These are phyloP conservation scores for Phrynosoma blainvillii DNA, from an alignment of 2,113 vertebrate genomes.

Conservation along the genomic window DNA sequence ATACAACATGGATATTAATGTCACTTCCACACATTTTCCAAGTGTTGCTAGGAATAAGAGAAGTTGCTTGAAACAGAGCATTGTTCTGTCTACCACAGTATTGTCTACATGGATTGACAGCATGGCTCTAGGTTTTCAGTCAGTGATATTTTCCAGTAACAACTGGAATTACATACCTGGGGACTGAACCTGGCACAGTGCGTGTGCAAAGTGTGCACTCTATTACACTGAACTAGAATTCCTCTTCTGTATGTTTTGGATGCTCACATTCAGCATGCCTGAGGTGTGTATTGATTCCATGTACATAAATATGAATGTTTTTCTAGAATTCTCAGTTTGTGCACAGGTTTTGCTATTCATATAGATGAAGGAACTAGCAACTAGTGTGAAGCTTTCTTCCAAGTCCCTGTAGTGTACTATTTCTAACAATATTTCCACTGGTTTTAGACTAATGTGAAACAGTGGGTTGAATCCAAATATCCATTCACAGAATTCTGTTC, in stretches of 20 bases:
- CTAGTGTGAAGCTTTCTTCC: background rate
- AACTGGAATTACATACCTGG: no score
- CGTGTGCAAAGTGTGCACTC: no score
- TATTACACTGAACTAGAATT: no score
- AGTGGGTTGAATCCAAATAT: background rate
- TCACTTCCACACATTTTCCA: no score
- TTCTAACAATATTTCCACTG: background rate
- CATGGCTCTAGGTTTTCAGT: no score
- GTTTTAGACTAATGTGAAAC: background rate
- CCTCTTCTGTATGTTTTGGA: no score
- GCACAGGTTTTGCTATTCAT: background rate
- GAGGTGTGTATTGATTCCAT: background rate
- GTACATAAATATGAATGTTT: background rate
- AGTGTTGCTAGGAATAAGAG: no score
- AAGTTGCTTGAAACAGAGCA: background rate
- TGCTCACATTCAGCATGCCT: background rate
- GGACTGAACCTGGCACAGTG: no score
- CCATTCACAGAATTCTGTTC: background rate
- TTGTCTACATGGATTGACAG: background rate
- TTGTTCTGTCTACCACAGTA: background rate
- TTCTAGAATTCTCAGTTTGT: background rate
- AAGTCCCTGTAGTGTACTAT: background rate
- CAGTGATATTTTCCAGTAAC: no score
- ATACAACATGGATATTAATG: background rate
- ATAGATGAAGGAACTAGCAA: background rate